Percentiles rank a stretch among this genome's conserved stretches.
Conservation (phyloP, 2,888 invertebrate species). For the Melikaiella ostensackeni region DNA sequence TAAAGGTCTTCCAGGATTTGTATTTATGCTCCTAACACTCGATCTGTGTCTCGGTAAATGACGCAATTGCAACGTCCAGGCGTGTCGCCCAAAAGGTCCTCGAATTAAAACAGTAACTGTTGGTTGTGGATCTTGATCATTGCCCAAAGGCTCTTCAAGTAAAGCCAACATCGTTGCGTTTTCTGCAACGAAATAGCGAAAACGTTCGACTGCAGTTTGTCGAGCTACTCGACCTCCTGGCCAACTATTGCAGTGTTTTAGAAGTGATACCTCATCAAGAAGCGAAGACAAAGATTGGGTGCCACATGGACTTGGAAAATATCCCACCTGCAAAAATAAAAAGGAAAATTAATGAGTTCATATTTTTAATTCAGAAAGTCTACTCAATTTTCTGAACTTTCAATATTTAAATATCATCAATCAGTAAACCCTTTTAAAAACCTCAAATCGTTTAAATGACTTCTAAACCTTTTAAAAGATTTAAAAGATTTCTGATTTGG, state of each 20-base stretch:
- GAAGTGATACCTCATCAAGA: constrained; percentile 90
- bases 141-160: constrained; percentile 95
- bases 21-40: constrained; percentile 82
- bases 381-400: neutral
- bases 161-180: constrained; percentile 92
- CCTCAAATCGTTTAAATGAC: too few relatives aligned
- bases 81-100: constrained; percentile 95
- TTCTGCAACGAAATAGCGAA: constrained; percentile 94
- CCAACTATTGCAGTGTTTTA: constrained; percentile 86
- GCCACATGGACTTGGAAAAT: constrained; percentile 90
- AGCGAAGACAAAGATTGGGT: constrained; percentile 91
- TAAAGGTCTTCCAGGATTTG: constrained; percentile 85
- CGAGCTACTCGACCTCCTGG: constrained; percentile 78
- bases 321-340: constrained; percentile 82
- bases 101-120: constrained; percentile 93
- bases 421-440: too few relatives aligned
- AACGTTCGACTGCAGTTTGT: constrained; percentile 83
- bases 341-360: neutral
- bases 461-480: too few relatives aligned
- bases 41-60: constrained; percentile 92
- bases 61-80: constrained; percentile 94
- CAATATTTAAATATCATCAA: too few relatives aligned
- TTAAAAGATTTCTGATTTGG: too few relatives aligned
- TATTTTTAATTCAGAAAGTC: neutral
- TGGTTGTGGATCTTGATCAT: constrained; percentile 95